Conservation (phyloP, 2,888 invertebrate species). For the Eurois occulta region DNA sequence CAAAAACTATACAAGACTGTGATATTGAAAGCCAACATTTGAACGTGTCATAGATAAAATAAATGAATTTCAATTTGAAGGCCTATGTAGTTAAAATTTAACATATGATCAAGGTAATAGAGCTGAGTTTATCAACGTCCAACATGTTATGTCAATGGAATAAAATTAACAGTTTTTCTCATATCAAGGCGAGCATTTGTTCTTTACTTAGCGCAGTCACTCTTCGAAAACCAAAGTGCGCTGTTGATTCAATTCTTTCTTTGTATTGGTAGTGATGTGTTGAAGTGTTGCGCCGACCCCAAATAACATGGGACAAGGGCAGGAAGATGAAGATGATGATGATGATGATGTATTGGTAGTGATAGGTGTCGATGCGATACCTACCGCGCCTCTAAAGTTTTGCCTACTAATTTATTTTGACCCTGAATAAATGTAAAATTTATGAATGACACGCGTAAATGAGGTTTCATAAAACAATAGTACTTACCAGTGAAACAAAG, state of each 20-base stretch:
- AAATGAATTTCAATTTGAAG: not conserved
- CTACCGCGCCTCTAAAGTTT: not conserved
- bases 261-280: not conserved
- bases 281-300: too few relatives aligned
- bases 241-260: not conserved
- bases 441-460: constrained; percentile 7
- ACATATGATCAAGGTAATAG: not conserved
- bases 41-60: constrained; percentile 19
- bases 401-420: not conserved
- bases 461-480: constrained; percentile 4
- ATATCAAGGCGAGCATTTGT: not conserved
- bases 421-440: not conserved
- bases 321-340: too few relatives aligned
- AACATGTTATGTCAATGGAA: not conserved
- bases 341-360: too few relatives aligned
- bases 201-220: not conserved
- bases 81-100: not conserved
- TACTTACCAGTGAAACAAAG: constrained; percentile 26
- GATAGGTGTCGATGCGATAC: not conserved
- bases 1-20: not conserved
- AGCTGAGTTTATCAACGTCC: not conserved
- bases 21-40: not conserved
- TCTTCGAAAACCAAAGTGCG: not conserved
- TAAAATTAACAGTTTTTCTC: not conserved
- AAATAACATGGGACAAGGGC: too few relatives aligned